Percentiles rank a stretch among this genome's conserved stretches.
phyloP scores from a whole-genome alignment of 2,888 invertebrate species.

The Cremastinae sp. region DNA sequence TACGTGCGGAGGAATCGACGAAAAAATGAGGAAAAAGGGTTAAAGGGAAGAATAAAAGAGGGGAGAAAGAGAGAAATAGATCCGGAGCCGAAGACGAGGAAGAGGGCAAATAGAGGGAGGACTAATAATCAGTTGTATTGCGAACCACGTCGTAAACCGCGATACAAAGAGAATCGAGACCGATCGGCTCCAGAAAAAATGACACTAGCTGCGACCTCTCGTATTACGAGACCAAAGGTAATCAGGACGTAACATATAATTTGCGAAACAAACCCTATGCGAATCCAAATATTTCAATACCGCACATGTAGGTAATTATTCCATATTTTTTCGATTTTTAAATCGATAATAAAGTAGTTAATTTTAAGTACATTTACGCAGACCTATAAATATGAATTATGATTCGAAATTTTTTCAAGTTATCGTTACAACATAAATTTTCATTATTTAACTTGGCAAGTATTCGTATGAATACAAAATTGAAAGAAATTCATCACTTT shows the following conservation, averaged over 20 bases:
- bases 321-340: too few relatives aligned
- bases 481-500: too few relatives aligned
- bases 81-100: constrained; percentile 3
- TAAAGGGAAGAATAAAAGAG: not conserved
- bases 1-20: constrained; percentile 43
- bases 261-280: too few relatives aligned
- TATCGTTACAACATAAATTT: too few relatives aligned
- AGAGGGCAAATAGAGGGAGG: constrained; percentile 64
- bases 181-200: constrained; percentile 32
- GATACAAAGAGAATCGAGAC: constrained; percentile 76
- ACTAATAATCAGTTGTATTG: constrained; percentile 80
- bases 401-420: too few relatives aligned
- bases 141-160: constrained; percentile 78
- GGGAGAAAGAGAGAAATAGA: constrained; percentile 44
- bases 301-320: too few relatives aligned
- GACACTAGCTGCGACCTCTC: constrained; percentile 24
- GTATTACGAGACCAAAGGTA: constrained; percentile 52
- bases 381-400: too few relatives aligned
- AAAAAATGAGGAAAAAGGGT: constrained; percentile 43
- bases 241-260: constrained; percentile 8
- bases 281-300: too few relatives aligned
- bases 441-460: too few relatives aligned
- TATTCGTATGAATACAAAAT: too few relatives aligned
- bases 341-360: too few relatives aligned
- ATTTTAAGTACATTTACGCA: too few relatives aligned